These are phyloP conservation scores for Trimorus sp. DNA, from an alignment of 2,888 invertebrate genomes.

Conservation along the genomic window DNA sequence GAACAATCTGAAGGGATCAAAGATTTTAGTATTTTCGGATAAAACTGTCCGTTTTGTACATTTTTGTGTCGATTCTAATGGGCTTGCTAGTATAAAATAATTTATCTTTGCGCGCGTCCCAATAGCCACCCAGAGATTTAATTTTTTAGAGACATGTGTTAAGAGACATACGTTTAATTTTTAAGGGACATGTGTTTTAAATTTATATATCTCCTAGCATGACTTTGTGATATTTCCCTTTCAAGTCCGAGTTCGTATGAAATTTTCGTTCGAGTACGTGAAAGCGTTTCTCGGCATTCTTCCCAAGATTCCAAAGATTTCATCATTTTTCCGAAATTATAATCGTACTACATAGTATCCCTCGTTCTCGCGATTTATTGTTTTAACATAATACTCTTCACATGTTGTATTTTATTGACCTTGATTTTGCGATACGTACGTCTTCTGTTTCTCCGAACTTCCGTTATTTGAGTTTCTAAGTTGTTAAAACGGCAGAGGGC, in stretches of 20 bases:
- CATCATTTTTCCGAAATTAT: not conserved
- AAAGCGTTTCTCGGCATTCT: not conserved
- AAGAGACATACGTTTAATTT: too few species aligned
- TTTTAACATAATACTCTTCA: slow-evolving; percentile 1
- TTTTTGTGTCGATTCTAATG: too few species aligned
- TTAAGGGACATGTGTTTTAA: slow-evolving; percentile 49
- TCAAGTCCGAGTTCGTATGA: not conserved
- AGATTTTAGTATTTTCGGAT: too few species aligned
- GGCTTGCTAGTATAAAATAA: too few species aligned
- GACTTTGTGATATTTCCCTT: slow-evolving; percentile 41
- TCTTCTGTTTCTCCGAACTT: slow-evolving; percentile 18
- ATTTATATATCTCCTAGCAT: slow-evolving; percentile 55
- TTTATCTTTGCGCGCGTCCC: too few species aligned
- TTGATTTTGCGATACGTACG: not conserved
- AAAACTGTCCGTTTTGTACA: too few species aligned
- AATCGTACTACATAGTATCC: not conserved
- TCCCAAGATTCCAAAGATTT: not conserved
- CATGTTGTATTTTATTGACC: not conserved
- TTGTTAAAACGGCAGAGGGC: not conserved
- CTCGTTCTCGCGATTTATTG: not conserved
- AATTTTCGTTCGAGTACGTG: not conserved
- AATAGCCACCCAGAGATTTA: too few species aligned
- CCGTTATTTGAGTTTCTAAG: not conserved
- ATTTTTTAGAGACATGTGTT: too few species aligned
- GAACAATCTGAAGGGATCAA: too few species aligned